These are phyloP conservation scores for Globicephala melas DNA, from an alignment of 2,113 vertebrate species.

Conservation along the genomic window DNA sequence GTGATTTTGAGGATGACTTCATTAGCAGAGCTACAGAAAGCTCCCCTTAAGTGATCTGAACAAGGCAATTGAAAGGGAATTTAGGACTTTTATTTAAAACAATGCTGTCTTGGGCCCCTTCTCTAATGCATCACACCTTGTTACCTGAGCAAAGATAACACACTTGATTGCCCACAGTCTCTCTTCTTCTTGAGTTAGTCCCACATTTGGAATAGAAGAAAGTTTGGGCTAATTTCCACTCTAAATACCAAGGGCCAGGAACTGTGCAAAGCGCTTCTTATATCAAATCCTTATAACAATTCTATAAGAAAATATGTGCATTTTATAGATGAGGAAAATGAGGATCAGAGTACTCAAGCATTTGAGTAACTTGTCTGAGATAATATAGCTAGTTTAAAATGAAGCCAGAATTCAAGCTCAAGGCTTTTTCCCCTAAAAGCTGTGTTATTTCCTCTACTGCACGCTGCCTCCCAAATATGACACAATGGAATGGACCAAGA, in stretches of 20 bases:
- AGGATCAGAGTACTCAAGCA: not conserved
- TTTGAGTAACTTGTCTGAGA: not conserved
- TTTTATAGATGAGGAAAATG: not conserved
- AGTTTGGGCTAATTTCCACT: not conserved
- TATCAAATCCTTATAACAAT: not conserved
- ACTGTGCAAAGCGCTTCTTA: not conserved
- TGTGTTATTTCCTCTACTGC: not conserved
- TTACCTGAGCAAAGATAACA: slow-evolving; percentile 47
- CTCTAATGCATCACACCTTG: slow-evolving; percentile 21
- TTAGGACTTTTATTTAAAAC: slow-evolving; percentile 62
- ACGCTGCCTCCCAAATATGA: not conserved
- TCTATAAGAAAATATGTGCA: slow-evolving; percentile 13
- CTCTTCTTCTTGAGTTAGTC: slow-evolving; percentile 9
- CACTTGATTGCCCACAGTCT: not conserved
- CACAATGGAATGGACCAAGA: not conserved
- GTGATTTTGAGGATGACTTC: slow-evolving; percentile 69
- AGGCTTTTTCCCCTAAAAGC: not conserved
- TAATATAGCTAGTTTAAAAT: slow-evolving; percentile 19
- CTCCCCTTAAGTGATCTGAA: slow-evolving; percentile 40
- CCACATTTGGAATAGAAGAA: slow-evolving; percentile 9
- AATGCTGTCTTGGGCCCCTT: slow-evolving; percentile 33
- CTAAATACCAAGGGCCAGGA: not conserved
- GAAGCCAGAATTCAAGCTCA: not conserved
- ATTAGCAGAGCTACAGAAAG: slow-evolving; percentile 61
- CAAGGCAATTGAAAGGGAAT: slow-evolving; percentile 18